These are phyloP conservation scores for Amphimallon solstitiale DNA, from an alignment of 2,888 invertebrate species.

Conservation along the genomic window DNA sequence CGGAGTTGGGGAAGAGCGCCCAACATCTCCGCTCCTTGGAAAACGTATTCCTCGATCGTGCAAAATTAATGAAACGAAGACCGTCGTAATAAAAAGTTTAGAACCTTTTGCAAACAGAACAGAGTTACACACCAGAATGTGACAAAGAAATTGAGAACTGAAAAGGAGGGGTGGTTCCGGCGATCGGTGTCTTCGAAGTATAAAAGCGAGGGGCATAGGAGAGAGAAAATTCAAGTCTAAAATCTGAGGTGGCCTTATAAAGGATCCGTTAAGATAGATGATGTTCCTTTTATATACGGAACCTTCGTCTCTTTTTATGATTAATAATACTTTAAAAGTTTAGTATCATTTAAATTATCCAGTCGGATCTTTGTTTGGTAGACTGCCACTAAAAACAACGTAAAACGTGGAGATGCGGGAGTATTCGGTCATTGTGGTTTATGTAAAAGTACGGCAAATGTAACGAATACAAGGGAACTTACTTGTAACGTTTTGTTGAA, in stretches of 20 bases:
- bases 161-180: not conserved
- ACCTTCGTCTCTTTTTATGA: conserved; percentile 26
- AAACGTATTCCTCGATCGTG: conserved; percentile 16
- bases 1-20: not conserved
- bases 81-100: conserved; percentile 29
- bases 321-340: conserved; percentile 32
- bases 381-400: not conserved
- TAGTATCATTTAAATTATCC: conserved; percentile 27
- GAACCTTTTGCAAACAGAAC: conserved; percentile 18
- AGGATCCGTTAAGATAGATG: conserved; percentile 28
- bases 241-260: conserved; percentile 9
- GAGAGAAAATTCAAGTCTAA: conserved; percentile 1
- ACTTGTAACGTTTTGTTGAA: too few relatives aligned
- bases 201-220: not conserved
- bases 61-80: conserved; percentile 30
- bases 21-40: not conserved
- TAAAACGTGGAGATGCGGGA: not conserved
- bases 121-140: conserved; percentile 10
- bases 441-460: conserved; percentile 5
- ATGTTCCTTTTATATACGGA: conserved; percentile 19
- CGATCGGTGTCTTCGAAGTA: not conserved
- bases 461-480: conserved; percentile 1
- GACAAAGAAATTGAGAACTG: conserved; percentile 14
- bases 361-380: conserved; percentile 3
- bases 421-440: conserved; percentile 5